A percentile compares a stretch with the other conserved stretches of the same genome.
These are phyloP conservation scores for Procavia capensis DNA, from an alignment of 2,113 vertebrate genomes.

Conservation along the genomic window DNA sequence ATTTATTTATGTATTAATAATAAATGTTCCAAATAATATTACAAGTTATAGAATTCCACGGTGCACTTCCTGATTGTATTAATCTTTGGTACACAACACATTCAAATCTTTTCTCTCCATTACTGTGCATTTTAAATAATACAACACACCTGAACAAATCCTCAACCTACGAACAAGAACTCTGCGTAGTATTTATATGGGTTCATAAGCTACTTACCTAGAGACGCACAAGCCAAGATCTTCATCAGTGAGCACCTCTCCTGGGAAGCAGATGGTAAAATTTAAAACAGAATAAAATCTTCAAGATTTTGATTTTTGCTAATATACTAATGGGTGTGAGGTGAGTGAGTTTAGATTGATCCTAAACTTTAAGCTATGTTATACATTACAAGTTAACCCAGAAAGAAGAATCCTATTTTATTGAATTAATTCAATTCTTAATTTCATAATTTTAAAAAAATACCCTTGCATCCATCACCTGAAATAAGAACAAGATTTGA, in stretches of 20 bases:
- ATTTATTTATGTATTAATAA: neutral
- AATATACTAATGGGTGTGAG: accelerated
- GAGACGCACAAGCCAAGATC: neutral
- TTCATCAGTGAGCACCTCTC: neutral
- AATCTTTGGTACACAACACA: too few species aligned
- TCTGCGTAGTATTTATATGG: accelerated
- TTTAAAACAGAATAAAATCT: neutral
- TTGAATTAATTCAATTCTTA: neutral
- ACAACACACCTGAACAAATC: neutral
- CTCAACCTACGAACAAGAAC: neutral
- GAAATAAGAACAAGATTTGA: neutral
- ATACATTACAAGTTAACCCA: too few species aligned
- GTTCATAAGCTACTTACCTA: too few species aligned
- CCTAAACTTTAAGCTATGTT: neutral
- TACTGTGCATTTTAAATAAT: neutral
- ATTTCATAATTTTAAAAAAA: neutral
- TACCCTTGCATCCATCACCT: too few species aligned
- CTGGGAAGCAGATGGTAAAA: neutral
- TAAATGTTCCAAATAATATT: neutral
- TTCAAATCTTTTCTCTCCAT: neutral
- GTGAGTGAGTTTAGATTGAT: neutral
- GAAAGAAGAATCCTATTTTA: neutral
- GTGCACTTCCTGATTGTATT: neutral
- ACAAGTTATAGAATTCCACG: neutral
- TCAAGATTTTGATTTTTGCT: neutral